Percentiles rank a stretch among this genome's conserved stretches.
phyloP scores from a whole-genome alignment of 2,888 invertebrate genomes.

The Catocala sponsa region DNA sequence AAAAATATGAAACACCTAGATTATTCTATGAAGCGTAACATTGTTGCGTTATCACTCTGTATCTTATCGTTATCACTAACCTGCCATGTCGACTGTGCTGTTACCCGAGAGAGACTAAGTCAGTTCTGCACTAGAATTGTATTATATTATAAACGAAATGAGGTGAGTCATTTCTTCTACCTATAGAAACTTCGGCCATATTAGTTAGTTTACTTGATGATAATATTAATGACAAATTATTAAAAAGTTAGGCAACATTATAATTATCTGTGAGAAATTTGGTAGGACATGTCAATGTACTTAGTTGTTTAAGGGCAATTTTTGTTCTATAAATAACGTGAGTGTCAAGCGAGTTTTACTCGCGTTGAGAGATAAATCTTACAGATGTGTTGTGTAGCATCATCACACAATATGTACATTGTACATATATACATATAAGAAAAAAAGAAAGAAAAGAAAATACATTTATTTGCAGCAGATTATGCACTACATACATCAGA shows the following conservation, averaged over 20 bases:
- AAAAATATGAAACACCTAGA: slow-evolving; percentile 16
- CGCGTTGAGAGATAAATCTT: too few species aligned
- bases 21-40: slow-evolving; percentile 15
- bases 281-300: too few species aligned
- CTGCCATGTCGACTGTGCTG: slow-evolving; percentile 62
- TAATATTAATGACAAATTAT: background rate
- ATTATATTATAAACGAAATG: slow-evolving; percentile 53
- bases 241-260: background rate
- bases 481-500: too few species aligned
- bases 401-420: too few species aligned
- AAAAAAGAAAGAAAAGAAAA: too few species aligned
- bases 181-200: slow-evolving; percentile 12
- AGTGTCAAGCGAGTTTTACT: too few species aligned
- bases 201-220: background rate
- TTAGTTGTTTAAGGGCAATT: too few species aligned
- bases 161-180: slow-evolving; percentile 46
- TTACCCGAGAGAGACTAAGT: slow-evolving; percentile 46
- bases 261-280: too few species aligned
- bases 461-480: too few species aligned
- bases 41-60: slow-evolving; percentile 46
- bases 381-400: too few species aligned
- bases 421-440: too few species aligned
- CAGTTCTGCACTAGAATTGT: slow-evolving; percentile 22
- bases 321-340: too few species aligned
- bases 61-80: slow-evolving; percentile 57